Conservation (phyloP, 2,888 invertebrate genomes). For the Globia sparganii region DNA sequence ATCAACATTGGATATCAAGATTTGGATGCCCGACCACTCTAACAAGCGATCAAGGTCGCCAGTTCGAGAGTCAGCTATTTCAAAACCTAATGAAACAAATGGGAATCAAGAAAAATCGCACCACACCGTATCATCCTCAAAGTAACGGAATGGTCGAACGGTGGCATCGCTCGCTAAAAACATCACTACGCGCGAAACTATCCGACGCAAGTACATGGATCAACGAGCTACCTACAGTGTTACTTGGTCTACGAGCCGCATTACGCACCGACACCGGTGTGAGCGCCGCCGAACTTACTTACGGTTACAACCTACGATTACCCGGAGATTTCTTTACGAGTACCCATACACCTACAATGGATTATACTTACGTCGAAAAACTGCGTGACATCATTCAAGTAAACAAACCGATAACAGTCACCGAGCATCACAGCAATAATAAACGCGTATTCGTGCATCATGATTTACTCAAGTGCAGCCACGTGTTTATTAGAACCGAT, state of each 20-base stretch:
- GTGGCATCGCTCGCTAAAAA: too few relatives aligned
- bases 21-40: neutral
- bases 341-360: neutral
- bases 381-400: too few relatives aligned
- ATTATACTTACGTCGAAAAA: neutral
- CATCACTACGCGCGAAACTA: too few relatives aligned
- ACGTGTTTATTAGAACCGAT: too few relatives aligned
- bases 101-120: too few relatives aligned
- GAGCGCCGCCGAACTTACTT: conserved; percentile 1
- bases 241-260: neutral
- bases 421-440: too few relatives aligned
- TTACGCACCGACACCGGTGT: neutral
- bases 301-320: neutral
- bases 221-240: neutral
- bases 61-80: neutral
- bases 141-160: too few relatives aligned
- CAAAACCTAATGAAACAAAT: too few relatives aligned
- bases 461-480: too few relatives aligned
- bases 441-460: too few relatives aligned
- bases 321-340: neutral
- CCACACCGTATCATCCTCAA: too few relatives aligned
- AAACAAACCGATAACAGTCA: too few relatives aligned
- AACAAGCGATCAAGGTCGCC: neutral
- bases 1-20: neutral
- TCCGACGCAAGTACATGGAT: neutral